A percentile compares a stretch with the other conserved stretches of the same genome.
These are phyloP conservation scores for Drosophila tanythrix DNA, from an alignment of 2,888 invertebrate genomes.

Conservation along the genomic window DNA sequence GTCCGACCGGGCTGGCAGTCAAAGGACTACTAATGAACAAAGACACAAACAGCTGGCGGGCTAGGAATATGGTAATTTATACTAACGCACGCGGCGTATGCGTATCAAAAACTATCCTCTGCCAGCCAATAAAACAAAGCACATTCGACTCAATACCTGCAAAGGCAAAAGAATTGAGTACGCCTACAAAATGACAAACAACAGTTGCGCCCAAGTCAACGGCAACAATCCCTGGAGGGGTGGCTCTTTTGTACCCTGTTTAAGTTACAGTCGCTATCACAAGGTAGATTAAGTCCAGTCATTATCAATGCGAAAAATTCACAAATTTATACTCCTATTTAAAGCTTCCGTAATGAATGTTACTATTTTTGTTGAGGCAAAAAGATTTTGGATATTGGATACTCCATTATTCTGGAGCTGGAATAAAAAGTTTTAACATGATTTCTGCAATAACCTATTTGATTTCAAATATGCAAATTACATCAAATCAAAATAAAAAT, in stretches of 20 bases:
- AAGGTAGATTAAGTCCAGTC: not conserved
- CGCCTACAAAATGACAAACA: conserved; percentile 43
- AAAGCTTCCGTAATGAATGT: not conserved
- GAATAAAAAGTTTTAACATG: not conserved
- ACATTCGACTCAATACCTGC: conserved; percentile 13
- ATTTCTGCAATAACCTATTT: not conserved
- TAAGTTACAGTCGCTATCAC: too few relatives aligned
- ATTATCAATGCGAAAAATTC: not conserved
- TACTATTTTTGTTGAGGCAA: not conserved
- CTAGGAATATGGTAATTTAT: conserved; percentile 50
- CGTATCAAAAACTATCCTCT: conserved; percentile 37
- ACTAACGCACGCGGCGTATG: conserved; percentile 60
- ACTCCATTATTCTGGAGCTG: not conserved
- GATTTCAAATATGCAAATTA: too few relatives aligned
- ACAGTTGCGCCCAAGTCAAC: conserved; percentile 2
- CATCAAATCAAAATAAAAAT: not conserved
- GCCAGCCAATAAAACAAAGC: conserved; percentile 46
- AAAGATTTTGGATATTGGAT: not conserved
- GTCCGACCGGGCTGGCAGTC: conserved; percentile 25
- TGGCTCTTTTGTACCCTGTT: conserved; percentile 31
- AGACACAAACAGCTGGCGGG: conserved; percentile 15
- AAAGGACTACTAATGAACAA: conserved; percentile 18
- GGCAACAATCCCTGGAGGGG: not conserved
- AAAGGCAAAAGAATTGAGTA: conserved; percentile 37
- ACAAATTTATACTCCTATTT: not conserved